phyloP scores from a whole-genome alignment of 2,113 vertebrate species.

The Prionailurus bengalensis region DNA sequence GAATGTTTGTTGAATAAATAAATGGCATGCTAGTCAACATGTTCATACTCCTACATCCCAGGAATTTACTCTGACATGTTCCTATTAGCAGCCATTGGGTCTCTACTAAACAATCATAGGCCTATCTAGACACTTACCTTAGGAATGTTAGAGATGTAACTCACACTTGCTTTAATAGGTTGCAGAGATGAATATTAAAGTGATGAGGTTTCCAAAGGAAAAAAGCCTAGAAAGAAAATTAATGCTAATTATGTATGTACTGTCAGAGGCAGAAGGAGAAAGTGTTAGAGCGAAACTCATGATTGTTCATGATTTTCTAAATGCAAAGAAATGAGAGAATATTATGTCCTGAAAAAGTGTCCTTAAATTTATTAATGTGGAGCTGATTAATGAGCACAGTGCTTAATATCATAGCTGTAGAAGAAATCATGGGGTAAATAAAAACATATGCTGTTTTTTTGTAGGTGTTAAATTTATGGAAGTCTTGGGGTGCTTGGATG shows the following conservation, averaged over 20 bases:
- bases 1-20: constrained; percentile 29
- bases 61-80: not conserved
- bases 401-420: not conserved
- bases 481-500: not conserved
- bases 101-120: not conserved
- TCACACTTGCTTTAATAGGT: not conserved
- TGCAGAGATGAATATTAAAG: not conserved
- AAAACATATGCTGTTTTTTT: not conserved
- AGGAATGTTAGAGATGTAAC: not conserved
- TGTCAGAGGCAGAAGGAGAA: not conserved
- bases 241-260: not conserved
- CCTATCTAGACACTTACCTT: not conserved
- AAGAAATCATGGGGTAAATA: not conserved
- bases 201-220: not conserved
- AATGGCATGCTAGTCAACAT: not conserved
- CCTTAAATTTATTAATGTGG: not conserved
- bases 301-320: not conserved
- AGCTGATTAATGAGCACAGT: not conserved
- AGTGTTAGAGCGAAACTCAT: not conserved
- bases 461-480: not conserved
- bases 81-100: not conserved
- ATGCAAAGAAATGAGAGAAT: not conserved
- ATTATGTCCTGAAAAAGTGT: not conserved
- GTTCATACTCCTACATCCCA: not conserved
- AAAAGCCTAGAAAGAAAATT: not conserved